These are phyloP conservation scores for Desmodus rotundus DNA, from an alignment of 2,113 vertebrate species.

Conservation along the genomic window DNA sequence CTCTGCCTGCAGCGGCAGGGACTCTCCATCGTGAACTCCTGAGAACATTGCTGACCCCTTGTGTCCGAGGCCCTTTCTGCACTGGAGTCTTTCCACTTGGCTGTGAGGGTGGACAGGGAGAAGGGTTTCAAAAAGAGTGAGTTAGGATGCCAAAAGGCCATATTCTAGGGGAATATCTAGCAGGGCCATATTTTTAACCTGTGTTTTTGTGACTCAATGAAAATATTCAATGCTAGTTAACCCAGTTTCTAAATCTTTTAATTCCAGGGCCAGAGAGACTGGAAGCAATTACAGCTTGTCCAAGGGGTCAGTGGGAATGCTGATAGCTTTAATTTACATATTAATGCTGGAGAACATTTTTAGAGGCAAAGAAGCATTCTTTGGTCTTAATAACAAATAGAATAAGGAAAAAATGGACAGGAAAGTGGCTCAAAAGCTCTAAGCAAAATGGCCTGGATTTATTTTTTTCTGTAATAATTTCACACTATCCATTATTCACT, in stretches of 20 bases:
- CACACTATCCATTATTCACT: slow-evolving; percentile 53
- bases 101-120: not conserved
- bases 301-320: slow-evolving; percentile 15
- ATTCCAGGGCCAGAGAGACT: slow-evolving; percentile 35
- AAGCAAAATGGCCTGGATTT: slow-evolving; percentile 21
- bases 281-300: slow-evolving; percentile 52
- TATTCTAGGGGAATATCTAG: not conserved
- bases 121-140: not conserved
- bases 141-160: not conserved
- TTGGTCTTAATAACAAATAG: slow-evolving; percentile 69
- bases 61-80: not conserved
- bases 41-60: not conserved
- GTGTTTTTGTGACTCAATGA: slow-evolving; percentile 45
- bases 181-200: slow-evolving; percentile 6
- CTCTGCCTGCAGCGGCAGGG: not conserved
- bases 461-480: slow-evolving; percentile 75
- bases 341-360: slow-evolving; percentile 64
- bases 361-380: slow-evolving; percentile 35
- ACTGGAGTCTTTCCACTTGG: not conserved
- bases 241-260: slow-evolving; percentile 47
- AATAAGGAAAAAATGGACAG: not conserved
- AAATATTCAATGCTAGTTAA: slow-evolving; percentile 46
- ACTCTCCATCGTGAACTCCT: not conserved
- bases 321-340: slow-evolving; percentile 73
- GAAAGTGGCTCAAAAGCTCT: slow-evolving; percentile 29